Conservation (phyloP, 1,140 invertebrate genomes). For the Antheraea mylitta region DNA sequence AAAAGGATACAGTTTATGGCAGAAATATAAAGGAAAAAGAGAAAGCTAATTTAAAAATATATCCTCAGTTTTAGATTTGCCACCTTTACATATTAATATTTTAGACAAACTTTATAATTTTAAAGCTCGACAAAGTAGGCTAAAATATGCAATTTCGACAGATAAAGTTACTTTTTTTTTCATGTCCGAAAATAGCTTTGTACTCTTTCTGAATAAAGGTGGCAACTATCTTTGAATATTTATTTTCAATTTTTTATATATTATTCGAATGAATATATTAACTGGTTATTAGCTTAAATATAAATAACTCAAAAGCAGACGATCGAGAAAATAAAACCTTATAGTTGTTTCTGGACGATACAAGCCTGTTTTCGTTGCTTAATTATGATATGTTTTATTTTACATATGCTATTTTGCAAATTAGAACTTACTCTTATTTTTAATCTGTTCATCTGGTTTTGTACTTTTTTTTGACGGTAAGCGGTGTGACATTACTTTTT, state of each 20-base stretch:
- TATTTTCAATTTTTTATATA: background rate
- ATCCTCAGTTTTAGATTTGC: background rate
- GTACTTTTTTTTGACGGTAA: background rate
- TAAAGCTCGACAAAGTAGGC: background rate
- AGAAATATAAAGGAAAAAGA: conserved; percentile 3
- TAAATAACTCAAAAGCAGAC: conserved; percentile 1
- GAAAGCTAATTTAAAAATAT: background rate
- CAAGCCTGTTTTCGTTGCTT: background rate
- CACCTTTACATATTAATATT: background rate
- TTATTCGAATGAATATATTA: background rate
- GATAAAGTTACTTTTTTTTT: no score
- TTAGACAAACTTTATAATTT: background rate
- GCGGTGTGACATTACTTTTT: background rate
- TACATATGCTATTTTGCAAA: background rate
- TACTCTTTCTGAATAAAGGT: background rate
- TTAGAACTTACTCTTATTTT: background rate
- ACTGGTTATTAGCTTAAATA: background rate
- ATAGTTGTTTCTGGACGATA: background rate
- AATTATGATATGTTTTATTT: background rate
- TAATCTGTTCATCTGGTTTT: background rate
- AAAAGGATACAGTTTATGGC: conserved; percentile 16
- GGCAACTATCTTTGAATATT: background rate
- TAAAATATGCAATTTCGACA: background rate
- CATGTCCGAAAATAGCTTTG: background rate
- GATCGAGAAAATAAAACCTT: no score